These are phyloP conservation scores for Drepana arcuata DNA, from an alignment of 1,140 invertebrate species.

Conservation along the genomic window DNA sequence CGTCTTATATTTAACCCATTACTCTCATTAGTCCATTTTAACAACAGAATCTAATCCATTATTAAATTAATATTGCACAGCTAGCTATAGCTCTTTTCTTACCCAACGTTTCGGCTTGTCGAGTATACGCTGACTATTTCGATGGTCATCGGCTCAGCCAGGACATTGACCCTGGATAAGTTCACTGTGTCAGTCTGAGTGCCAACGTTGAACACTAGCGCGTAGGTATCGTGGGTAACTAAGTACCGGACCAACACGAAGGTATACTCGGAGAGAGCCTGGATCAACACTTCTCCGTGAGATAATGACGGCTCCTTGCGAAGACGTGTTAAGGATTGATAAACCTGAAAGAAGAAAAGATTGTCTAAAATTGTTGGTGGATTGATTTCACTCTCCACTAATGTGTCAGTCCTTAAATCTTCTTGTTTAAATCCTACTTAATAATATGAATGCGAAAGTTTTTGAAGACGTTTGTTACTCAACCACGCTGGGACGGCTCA, in stretches of 20 bases:
- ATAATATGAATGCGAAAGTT: too few relatives aligned
- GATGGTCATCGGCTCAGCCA: constrained; percentile 38
- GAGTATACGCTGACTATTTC: constrained; percentile 51
- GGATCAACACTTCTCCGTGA: constrained; percentile 49
- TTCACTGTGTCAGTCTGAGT: constrained; percentile 29
- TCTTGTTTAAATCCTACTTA: too few relatives aligned
- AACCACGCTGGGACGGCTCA: too few relatives aligned
- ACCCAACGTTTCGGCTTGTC: constrained; percentile 33
- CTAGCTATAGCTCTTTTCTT: constrained; percentile 15
- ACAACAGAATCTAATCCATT: too few relatives aligned
- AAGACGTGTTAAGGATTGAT: constrained; percentile 40
- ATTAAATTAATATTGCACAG: too few relatives aligned
- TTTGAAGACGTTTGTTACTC: too few relatives aligned
- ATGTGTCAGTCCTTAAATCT: too few relatives aligned
- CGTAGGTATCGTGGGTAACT: constrained; percentile 36
- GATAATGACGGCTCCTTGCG: constrained; percentile 40
- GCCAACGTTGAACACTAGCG: constrained; percentile 55
- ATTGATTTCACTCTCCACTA: too few relatives aligned
- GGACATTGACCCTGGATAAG: constrained; percentile 24
- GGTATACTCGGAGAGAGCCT: constrained; percentile 35
- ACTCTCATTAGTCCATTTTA: too few relatives aligned
- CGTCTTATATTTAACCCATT: too few relatives aligned
- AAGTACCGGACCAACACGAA: constrained; percentile 40
- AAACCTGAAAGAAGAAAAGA: constrained; percentile 32
- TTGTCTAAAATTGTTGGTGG: too few relatives aligned